Conservation (phyloP, 1,140 invertebrate species). For the Rhagoletis zephyria region DNA sequence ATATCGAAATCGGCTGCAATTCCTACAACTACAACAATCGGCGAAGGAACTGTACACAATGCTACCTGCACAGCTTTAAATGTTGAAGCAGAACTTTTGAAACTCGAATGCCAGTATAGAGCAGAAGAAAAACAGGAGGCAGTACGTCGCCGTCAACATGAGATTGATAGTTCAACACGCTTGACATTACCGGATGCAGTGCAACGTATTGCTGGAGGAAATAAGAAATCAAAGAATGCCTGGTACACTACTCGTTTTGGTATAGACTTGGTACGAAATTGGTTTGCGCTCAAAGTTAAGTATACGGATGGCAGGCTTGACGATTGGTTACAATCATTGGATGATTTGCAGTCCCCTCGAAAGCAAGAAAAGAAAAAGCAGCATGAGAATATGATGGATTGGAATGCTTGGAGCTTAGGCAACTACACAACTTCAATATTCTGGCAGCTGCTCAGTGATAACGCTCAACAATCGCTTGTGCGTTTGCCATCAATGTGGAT, state of each 20-base stretch:
- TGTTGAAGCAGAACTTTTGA: slow-evolving; percentile 66
- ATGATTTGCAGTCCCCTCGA: not conserved
- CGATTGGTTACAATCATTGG: not conserved
- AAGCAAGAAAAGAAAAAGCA: not conserved
- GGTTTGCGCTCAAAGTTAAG: slow-evolving; percentile 65
- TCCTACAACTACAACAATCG: not conserved
- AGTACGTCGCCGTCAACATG: slow-evolving; percentile 56
- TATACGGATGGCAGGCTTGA: slow-evolving; percentile 59
- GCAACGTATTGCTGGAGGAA: slow-evolving; percentile 27
- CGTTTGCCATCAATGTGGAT: slow-evolving; percentile 64
- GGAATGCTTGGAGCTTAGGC: slow-evolving; percentile 2
- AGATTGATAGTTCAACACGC: slow-evolving; percentile 46
- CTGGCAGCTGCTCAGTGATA: slow-evolving; percentile 63
- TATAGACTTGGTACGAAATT: slow-evolving; percentile 56
- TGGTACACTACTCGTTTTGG: slow-evolving; percentile 34
- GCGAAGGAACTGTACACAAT: slow-evolving; percentile 40
- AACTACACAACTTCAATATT: slow-evolving; percentile 58
- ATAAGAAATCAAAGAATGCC: slow-evolving; percentile 43
- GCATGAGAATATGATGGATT: not conserved
- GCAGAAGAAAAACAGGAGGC: slow-evolving; percentile 62
- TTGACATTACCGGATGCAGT: slow-evolving; percentile 50
- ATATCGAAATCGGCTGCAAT: slow-evolving; percentile 24
- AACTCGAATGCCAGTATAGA: slow-evolving; percentile 63
- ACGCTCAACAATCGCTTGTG: slow-evolving; percentile 58
- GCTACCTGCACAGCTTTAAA: slow-evolving; percentile 61